Percentiles rank a stretch among this genome's conserved stretches.
Evolutionary conservation across 2,888 invertebrate species (phyloP).

Genomic region (Nudaria mundana): DNA sequence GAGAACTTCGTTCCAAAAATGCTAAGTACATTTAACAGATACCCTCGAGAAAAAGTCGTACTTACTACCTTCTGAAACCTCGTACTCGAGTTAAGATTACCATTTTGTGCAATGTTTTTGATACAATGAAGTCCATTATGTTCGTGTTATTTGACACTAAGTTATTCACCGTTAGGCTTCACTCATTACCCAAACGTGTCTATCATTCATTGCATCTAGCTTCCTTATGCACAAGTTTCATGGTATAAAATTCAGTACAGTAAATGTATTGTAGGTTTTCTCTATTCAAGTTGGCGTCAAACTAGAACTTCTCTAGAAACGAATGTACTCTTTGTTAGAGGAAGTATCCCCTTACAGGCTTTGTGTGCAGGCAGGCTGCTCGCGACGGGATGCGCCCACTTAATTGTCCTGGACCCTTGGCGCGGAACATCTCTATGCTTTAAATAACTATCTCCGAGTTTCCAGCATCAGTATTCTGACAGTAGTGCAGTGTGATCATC

Average conservation of each 20-base stretch:
- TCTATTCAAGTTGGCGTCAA: slow-evolving; percentile 42
- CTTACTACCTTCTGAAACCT: no score
- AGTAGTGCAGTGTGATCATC: slow-evolving; percentile 37
- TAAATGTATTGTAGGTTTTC: slow-evolving; percentile 31
- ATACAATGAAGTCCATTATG: no score
- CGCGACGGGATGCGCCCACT: slow-evolving; percentile 60
- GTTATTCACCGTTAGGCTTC: slow-evolving; percentile 2
- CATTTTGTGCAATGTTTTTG: no score
- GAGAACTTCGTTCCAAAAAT: no score
- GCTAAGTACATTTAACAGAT: no score
- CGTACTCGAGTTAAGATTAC: no score
- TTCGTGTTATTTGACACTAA: slow-evolving; percentile 2
- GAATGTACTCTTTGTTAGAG: slow-evolving; percentile 66
- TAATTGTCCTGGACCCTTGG: slow-evolving; percentile 64
- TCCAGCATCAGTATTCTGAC: slow-evolving; percentile 54
- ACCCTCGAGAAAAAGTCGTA: no score
- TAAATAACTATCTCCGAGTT: slow-evolving; percentile 64
- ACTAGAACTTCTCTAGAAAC: slow-evolving; percentile 56
- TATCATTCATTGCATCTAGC: not conserved
- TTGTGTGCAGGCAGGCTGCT: slow-evolving; percentile 59
- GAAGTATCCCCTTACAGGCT: slow-evolving; percentile 76
- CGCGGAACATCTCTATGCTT: slow-evolving; percentile 63
- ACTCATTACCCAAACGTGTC: not conserved
- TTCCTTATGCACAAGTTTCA: not conserved
- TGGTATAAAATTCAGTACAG: slow-evolving; percentile 9